Base-by-base conservation (phyloP, 2,888 invertebrate genomes). In the Eupithecia subumbrata region DNA sequence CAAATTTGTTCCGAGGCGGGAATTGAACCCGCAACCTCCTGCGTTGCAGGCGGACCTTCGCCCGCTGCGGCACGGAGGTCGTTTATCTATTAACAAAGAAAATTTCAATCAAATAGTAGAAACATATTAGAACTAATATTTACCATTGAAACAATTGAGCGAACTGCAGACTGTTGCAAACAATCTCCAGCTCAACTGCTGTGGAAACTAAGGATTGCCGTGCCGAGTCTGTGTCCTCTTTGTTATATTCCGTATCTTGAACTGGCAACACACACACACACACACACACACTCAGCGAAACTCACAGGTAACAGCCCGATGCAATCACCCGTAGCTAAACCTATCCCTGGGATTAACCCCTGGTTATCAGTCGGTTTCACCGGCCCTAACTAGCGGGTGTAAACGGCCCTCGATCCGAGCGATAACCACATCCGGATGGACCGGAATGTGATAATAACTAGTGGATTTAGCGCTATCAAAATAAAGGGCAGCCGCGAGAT, bases 371-470 rank as follows among this genome's bases (percentile, higher is more conserved):
- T 18, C 18, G 18, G 64, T 64, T 18, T 30, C 34, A 34, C 30
- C 64, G 64, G 64, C 60, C 60, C 25, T 60, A 25, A 60, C 25
- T 60, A 60, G 60, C 60, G 12, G 25, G 22, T 60, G 60, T 60
- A 14, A 60, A 22, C 25, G 12, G 14, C 25, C 22, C 12, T 12
- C 60, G 12, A 25, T 60, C 22, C 60, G 60, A 25, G 60, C 22
- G 60, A 60, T 25, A 60, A 60, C 5, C 60, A 60, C 60, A 60
- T 60, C 25, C 60, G 60, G 64, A 64, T 64, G 18, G 64, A 18
- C 34, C 64, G 34, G 64, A 64, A 34, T 64, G 34, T 64, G 64
- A 18, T 64, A 64, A 64, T 64, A 64, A 34, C 64, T 34, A 64
- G 64, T 64, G 64, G 64, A 64, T 34, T 45, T 45, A 69, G 4